Percentiles rank a stretch among this genome's conserved stretches.
These are phyloP conservation scores for Poicephalus gulielmi DNA, from an alignment of 2,113 vertebrate genomes.

Conservation along the genomic window DNA sequence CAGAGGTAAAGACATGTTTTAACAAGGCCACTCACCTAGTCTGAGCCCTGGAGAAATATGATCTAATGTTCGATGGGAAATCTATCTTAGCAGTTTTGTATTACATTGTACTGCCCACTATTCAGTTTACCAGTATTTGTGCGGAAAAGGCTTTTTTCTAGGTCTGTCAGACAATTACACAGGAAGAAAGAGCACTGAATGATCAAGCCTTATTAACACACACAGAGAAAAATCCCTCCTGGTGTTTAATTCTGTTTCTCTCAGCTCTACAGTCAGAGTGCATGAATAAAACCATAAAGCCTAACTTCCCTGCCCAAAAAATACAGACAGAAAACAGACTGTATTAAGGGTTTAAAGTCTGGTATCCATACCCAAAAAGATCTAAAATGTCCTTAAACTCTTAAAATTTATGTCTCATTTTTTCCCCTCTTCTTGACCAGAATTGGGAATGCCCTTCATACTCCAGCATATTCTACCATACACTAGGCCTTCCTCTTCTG, in stretches of 20 bases:
- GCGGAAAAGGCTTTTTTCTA: not conserved
- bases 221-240: not conserved
- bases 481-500: not conserved
- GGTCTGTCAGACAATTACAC: not conserved
- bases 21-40: not conserved
- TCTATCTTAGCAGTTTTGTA: not conserved
- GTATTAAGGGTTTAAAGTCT: not conserved
- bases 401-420: not conserved
- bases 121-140: not conserved
- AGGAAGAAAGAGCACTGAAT: not conserved
- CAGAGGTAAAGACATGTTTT: not conserved
- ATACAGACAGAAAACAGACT: not conserved
- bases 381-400: not conserved
- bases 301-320: not conserved
- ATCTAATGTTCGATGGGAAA: not conserved
- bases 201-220: not conserved
- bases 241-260: not conserved
- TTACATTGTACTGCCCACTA: not conserved
- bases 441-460: not conserved
- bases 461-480: not conserved
- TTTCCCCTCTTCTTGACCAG: not conserved
- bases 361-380: not conserved
- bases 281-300: not conserved
- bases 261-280: not conserved
- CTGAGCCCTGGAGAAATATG: not conserved